Evolutionary conservation across 2,797 vertebrate species (phyloP).

Genomic region (Onychomys torridus): DNA sequence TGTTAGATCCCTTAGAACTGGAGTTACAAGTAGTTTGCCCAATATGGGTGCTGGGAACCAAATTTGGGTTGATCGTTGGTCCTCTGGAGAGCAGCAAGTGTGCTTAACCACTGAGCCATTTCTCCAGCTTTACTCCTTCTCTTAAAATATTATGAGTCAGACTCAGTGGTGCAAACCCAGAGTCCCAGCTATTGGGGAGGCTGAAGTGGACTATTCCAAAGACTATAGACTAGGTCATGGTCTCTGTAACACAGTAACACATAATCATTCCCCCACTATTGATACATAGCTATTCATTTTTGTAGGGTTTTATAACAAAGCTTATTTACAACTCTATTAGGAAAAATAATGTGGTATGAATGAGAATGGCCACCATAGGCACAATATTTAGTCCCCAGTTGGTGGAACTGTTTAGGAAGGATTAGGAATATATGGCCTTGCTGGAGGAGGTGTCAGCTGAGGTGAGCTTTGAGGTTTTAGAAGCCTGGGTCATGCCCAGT

Average conservation of each 20-base stretch:
- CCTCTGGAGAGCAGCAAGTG: not conserved
- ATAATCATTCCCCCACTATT: not conserved
- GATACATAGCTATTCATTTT: not conserved
- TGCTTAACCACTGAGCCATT: not conserved
- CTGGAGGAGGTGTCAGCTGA: not conserved
- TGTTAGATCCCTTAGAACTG: not conserved
- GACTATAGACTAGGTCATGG: not conserved
- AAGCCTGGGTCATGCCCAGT: not conserved
- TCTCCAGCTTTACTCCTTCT: conserved; percentile 6
- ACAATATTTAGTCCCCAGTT: not conserved
- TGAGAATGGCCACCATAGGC: not conserved
- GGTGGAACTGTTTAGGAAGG: not conserved
- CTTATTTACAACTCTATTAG: not conserved
- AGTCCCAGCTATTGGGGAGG: not conserved
- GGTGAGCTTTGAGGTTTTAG: not conserved
- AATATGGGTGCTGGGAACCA: not conserved
- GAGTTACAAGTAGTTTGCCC: not conserved
- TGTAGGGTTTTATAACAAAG: not conserved
- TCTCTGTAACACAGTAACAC: not conserved
- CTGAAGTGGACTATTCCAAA: conserved; percentile 5
- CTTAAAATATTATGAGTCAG: not conserved
- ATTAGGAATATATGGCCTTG: not conserved
- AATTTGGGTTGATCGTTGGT: not conserved
- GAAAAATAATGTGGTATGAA: not conserved
- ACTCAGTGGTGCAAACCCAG: not conserved